Base-by-base conservation (phyloP, 2,113 vertebrate genomes). In the Phyllopteryx taeniolatus region DNA sequence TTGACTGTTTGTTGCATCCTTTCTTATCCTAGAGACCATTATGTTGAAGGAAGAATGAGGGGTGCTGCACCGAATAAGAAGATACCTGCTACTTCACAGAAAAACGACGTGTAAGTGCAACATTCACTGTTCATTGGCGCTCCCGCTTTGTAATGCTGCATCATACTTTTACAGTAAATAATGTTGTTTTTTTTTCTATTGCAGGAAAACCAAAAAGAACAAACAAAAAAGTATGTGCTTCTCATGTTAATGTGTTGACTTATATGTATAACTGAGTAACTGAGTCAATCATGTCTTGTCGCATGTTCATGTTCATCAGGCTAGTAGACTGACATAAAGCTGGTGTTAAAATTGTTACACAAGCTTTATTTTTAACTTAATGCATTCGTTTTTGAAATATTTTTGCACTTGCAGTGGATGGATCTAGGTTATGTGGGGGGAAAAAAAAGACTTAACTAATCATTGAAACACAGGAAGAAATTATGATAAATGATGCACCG, bases 1-100 rank as follows among this genome's bases (percentile, higher is more conserved):
- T 22, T 20, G 20, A 6, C 10, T 46, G 44, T 43, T 64, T 63
- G 33, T 64, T 42, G 17, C 39, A 5, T 67, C 2, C 63, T 63
- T 43, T 76, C 0, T 51, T 39, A 17, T 66, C 81, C 19, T 83
- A 99, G 98, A 96, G 98, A 99, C 88, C 98, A 99, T 70, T 99
- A 98, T 97, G 97, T 96, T 91, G 97, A 99, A 91, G 97, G 97
- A 83, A 99, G 96, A 95, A 98, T 99, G 97, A 96, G 97, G 95
- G 98, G 97, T 70, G 96, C 96, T 90, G 96, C 96, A 86, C 98
- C 98, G 5, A 98, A 96, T 89, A 99, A 99, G 95, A 99, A 99
- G 90, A 94, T 97, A 75, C 94, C 98, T 88, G 91, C 96, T 87
- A 93, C 96, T 87, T 93, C 96, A 85, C 98, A 97, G 94, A 99